Base-by-base conservation (phyloP, 2,888 invertebrate genomes). In the Rhorus exstirpatorius region DNA sequence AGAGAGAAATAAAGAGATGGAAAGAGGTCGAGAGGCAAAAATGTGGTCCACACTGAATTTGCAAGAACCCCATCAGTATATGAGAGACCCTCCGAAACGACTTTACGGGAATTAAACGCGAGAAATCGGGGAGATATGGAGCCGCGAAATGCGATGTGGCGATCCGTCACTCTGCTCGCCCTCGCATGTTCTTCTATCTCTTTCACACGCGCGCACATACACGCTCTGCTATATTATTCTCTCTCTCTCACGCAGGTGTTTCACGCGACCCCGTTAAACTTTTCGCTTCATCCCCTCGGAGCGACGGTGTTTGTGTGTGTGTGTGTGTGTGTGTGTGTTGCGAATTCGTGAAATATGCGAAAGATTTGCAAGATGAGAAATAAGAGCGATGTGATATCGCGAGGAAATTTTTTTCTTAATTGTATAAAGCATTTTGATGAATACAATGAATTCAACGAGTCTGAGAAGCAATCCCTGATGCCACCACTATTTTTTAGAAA, bases 41-140 rank as follows among this genome's bases (percentile, higher is more conserved):
- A 35, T 67, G 12, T 49, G 51, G 21, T 67, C 67, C 67, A 67
- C 67, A 31, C 67, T 12, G 53, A 53, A 68, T 53, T 68, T 19
- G 68, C 38, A n/a, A 61, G 81, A 67, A 55, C 70, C 70, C 81
- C 86, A 83, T 84, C 83, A 84, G 46, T 10, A 46, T 10, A 46
- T 60, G 71, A 72, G 81, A 78, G 63, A 84, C 3, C 85, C 76
- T 83, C 85, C 89, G 89, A 91, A 92, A 92, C 90, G 91, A 91
- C 92, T 92, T 92, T 92, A 91, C 91, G 92, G 91, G 91, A 91
- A 92, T 92, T 91, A 92, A 90, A 90, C 89, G 91, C 91, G 91
- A 91, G 92, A 92, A 92, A 92, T 92, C 90, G 91, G 88, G 89
- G 89, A 91, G 91, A 92, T 92, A 91, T 90, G 90, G 91, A 91